phyloP scores from a whole-genome alignment of 23 tunicate genomes.

The Styela clava region DNA sequence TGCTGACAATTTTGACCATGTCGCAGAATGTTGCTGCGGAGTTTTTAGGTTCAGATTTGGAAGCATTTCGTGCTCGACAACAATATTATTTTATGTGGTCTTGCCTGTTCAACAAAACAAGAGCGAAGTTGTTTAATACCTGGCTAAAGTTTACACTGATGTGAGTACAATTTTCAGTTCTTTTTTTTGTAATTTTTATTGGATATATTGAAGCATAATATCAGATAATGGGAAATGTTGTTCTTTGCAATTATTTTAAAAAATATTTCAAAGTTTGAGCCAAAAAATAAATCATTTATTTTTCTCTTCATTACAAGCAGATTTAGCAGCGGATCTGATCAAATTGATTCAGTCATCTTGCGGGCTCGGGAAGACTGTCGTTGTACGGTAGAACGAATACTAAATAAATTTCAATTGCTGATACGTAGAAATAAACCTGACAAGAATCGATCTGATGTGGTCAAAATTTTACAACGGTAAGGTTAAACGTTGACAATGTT shows the following conservation, averaged over 20 bases:
- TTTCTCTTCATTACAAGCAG: no score
- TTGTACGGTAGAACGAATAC: background rate
- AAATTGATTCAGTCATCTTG: background rate
- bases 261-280: no score
- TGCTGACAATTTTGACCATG: no score
- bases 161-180: no score
- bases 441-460: background rate
- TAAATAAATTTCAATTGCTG: background rate
- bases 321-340: background rate
- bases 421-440: background rate
- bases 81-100: slow-evolving; percentile 23
- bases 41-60: slow-evolving; percentile 12
- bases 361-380: background rate
- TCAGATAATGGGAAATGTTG: no score
- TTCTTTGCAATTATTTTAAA: no score
- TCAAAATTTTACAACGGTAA: background rate
- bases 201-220: no score
- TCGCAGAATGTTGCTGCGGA: slow-evolving; percentile 11
- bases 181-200: no score
- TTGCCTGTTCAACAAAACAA: background rate
- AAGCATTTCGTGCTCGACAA: slow-evolving; percentile 26
- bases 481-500: no score
- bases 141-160: background rate
- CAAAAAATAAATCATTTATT: no score
- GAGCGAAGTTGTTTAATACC: background rate